A percentile compares a stretch with the other conserved stretches of the same genome.
Evolutionary conservation across 2,797 vertebrate species (phyloP).

Genomic region (Syngnathus acus): DNA sequence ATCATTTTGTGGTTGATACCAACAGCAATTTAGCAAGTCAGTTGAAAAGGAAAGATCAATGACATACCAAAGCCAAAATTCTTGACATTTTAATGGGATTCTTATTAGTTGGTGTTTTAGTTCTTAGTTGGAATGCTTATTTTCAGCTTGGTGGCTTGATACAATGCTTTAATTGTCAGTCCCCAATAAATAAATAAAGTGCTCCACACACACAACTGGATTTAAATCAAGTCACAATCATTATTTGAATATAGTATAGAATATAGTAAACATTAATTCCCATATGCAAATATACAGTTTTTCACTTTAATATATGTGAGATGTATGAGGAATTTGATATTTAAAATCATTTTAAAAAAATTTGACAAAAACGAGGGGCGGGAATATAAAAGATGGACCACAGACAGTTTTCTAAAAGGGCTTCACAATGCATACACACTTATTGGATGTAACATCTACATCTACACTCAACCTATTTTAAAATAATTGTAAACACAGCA

Average conservation of each 20-base stretch:
- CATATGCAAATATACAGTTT: conserved; percentile 40
- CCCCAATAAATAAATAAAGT: conserved; percentile 78
- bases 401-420: conserved; percentile 13
- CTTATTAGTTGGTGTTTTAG: not conserved
- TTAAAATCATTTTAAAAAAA: conserved; percentile 14
- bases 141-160: not conserved
- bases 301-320: not conserved
- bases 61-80: not conserved
- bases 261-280: conserved; percentile 29
- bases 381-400: not conserved
- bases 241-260: conserved; percentile 37
- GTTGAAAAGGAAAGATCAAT: not conserved
- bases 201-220: conserved; percentile 63
- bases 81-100: no score
- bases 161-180: conserved; percentile 39
- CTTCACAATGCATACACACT: not conserved
- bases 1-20: not conserved
- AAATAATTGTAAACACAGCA: conserved; percentile 1
- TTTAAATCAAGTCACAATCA: conserved; percentile 43
- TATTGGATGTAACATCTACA: not conserved
- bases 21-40: not conserved
- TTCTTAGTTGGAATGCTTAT: conserved; percentile 2
- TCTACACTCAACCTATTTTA: not conserved
- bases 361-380: conserved; percentile 43
- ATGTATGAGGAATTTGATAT: not conserved